These are phyloP conservation scores for Syndactyla subalaris DNA, from an alignment of 2,797 vertebrate species.

Conservation along the genomic window DNA sequence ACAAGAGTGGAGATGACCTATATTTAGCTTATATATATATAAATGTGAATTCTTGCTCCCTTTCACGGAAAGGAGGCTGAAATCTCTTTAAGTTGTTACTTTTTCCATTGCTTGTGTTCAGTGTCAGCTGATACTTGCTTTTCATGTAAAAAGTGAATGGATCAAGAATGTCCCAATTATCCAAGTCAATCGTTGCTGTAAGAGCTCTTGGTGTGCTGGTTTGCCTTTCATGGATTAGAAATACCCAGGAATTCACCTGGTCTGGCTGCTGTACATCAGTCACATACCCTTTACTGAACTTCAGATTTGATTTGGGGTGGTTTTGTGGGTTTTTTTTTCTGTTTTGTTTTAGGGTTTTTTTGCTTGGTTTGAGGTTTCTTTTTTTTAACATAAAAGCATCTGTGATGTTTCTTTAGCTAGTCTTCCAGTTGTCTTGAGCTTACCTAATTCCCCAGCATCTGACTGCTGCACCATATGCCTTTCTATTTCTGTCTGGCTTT, in stretches of 20 bases:
- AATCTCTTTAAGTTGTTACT: not conserved
- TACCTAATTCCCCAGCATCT: not conserved
- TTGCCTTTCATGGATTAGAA: not conserved
- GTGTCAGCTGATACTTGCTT: constrained; percentile 13
- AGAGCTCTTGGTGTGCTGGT: accelerated
- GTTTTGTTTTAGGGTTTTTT: not conserved
- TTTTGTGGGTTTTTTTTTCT: not conserved
- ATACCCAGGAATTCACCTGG: not conserved
- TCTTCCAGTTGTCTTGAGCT: not conserved
- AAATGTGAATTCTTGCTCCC: not conserved
- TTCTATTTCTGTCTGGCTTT: not conserved
- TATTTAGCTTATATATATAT: not conserved
- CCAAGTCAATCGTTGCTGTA: not conserved
- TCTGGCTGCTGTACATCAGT: not conserved
- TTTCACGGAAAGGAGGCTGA: not conserved
- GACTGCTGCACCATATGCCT: not conserved
- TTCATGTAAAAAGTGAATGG: not conserved
- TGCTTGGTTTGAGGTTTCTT: not conserved
- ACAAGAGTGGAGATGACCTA: not conserved
- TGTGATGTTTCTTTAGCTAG: not conserved
- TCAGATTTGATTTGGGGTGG: not conserved
- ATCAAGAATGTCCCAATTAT: constrained; percentile 17
- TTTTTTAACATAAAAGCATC: not conserved
- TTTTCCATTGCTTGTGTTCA: not conserved
- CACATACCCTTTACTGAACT: not conserved